These are phyloP conservation scores for Triplophysa yarkandensis DNA, from an alignment of 2,797 vertebrate genomes.

Conservation along the genomic window DNA sequence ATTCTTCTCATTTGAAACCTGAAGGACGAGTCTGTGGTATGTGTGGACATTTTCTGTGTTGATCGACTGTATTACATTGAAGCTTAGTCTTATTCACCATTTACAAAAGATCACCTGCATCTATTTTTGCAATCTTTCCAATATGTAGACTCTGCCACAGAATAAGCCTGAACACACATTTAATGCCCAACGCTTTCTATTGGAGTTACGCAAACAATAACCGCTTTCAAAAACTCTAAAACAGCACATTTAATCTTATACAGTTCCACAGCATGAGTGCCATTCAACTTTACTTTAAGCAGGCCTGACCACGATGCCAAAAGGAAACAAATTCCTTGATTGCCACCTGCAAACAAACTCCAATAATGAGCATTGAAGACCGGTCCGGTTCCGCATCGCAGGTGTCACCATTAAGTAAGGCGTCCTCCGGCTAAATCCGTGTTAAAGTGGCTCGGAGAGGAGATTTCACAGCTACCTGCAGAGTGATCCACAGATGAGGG, in stretches of 20 bases:
- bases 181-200: no score
- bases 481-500: constrained; percentile 70
- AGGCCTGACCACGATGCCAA: constrained; percentile 12
- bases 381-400: constrained; percentile 25
- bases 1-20: background rate
- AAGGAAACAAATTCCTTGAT: constrained; percentile 37
- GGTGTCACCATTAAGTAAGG: constrained; percentile 41
- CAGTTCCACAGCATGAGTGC: constrained; percentile 18
- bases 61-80: background rate
- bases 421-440: constrained; percentile 49
- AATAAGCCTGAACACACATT: no score
- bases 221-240: constrained; percentile 14
- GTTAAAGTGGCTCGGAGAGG: constrained; percentile 54
- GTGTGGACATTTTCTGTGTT: background rate
- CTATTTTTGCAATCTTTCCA: background rate
- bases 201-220: background rate
- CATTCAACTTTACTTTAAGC: constrained; percentile 5
- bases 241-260: constrained; percentile 37
- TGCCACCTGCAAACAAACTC: constrained; percentile 41
- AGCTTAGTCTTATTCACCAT: background rate
- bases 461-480: constrained; percentile 66
- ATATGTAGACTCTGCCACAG: no score
- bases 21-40: background rate
- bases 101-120: background rate
- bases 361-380: constrained; percentile 43